Evolutionary conservation across 2,888 invertebrate species (phyloP).

Genomic region (Atherix ibis): DNA sequence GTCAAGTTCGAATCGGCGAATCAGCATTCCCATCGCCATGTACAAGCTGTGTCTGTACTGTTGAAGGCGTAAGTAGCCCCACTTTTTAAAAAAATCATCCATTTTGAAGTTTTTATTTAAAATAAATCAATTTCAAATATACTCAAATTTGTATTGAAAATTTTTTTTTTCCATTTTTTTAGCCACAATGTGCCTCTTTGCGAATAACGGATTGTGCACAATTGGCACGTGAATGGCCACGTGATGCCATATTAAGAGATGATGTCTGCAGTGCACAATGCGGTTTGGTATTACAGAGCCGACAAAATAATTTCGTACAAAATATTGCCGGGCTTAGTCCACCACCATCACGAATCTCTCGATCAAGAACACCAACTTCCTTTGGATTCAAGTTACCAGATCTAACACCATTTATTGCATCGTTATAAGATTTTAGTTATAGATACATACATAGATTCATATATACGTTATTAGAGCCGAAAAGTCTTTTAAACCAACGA

Average conservation of each 20-base stretch:
- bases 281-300: conserved; percentile 47
- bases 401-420: conserved; percentile 48
- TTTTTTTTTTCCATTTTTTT: conserved; percentile 23
- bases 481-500: no score
- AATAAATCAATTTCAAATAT: neutral
- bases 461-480: no score
- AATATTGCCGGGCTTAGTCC: conserved; percentile 20
- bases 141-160: neutral
- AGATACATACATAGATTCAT: no score
- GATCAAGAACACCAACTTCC: conserved; percentile 33
- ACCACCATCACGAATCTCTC: conserved; percentile 27
- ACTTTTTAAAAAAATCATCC: neutral
- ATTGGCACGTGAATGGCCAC: conserved; percentile 65
- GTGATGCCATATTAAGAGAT: conserved; percentile 65
- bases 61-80: conserved; percentile 56
- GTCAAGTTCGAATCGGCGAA: conserved; percentile 62
- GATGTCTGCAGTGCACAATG: conserved; percentile 86
- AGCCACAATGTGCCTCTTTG: conserved; percentile 80
- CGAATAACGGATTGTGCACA: conserved; percentile 77
- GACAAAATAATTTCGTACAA: conserved; percentile 11
- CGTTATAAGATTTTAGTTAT: no score
- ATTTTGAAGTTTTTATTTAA: neutral
- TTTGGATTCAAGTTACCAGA: conserved; percentile 63
- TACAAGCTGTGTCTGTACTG: conserved; percentile 74
- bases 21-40: conserved; percentile 82